Conservation (phyloP, 2,113 vertebrate species). For the Notarius lentiginosus region DNA sequence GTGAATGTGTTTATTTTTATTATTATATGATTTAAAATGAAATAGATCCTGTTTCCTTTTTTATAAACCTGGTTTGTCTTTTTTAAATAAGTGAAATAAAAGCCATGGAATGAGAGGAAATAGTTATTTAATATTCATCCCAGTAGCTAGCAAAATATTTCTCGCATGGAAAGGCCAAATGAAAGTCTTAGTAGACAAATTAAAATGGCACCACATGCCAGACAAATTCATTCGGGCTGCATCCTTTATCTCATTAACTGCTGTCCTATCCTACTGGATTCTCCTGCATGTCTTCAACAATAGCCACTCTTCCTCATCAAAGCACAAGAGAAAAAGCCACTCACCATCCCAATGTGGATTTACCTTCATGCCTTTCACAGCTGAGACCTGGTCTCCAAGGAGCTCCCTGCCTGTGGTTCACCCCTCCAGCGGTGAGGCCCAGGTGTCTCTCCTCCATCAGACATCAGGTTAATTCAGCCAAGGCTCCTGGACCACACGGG, state of each 20-base stretch:
- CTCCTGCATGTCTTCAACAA: constrained; percentile 71
- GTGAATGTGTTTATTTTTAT: background rate
- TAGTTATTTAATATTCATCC: constrained; percentile 35
- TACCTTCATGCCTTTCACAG: constrained; percentile 77
- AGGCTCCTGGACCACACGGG: constrained; percentile 69
- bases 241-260: constrained; percentile 63
- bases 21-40: background rate
- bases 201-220: constrained; percentile 56
- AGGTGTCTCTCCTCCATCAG: constrained; percentile 79
- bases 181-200: constrained; percentile 56
- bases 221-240: constrained; percentile 49
- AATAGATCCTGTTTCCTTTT: too few relatives aligned
- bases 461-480: constrained; percentile 79
- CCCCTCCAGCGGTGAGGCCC: constrained; percentile 76
- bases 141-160: constrained; percentile 28
- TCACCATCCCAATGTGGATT: constrained; percentile 65
- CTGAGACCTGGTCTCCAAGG: constrained; percentile 80
- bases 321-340: constrained; percentile 42
- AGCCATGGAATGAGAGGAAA: background rate
- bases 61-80: too few relatives aligned
- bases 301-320: constrained; percentile 59
- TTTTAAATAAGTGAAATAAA: background rate
- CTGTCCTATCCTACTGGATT: constrained; percentile 56
- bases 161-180: constrained; percentile 31
- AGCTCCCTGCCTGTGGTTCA: constrained; percentile 66